These are phyloP conservation scores for Desmodus rotundus DNA, from an alignment of 2,113 vertebrate species.

Conservation along the genomic window DNA sequence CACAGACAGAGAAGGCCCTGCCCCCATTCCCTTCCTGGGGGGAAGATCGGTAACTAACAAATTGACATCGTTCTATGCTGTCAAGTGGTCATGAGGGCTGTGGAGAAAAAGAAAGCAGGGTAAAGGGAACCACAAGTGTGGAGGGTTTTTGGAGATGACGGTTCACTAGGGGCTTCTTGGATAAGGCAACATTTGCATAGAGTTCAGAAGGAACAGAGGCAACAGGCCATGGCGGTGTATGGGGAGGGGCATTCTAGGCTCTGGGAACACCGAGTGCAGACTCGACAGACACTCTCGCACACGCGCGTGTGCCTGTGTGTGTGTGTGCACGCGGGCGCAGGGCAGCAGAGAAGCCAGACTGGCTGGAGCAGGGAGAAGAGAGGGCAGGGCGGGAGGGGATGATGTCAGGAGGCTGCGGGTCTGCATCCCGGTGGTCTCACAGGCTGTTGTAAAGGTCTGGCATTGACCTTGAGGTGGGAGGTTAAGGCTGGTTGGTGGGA, in stretches of 20 bases:
- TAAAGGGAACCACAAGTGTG: accelerated
- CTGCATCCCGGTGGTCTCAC: accelerated
- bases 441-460: neutral
- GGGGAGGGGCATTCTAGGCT: neutral
- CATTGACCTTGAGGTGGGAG: neutral
- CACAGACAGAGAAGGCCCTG: neutral
- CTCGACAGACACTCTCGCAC: accelerated
- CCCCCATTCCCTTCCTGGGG: accelerated
- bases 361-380: neutral
- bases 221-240: accelerated
- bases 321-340: too few species aligned
- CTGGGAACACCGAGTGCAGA: accelerated
- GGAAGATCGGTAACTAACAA: neutral
- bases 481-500: neutral
- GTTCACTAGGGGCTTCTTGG: neutral
- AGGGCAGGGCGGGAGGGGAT: accelerated
- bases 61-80: accelerated
- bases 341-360: neutral
- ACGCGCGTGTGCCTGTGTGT: too few species aligned
- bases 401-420: accelerated
- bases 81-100: neutral
- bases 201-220: neutral
- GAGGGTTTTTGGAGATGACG: neutral
- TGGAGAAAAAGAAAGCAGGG: neutral
- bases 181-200: neutral